Evolutionary conservation across 2,888 invertebrate species (phyloP).

Genomic region (Mesorhabditis belari): DNA sequence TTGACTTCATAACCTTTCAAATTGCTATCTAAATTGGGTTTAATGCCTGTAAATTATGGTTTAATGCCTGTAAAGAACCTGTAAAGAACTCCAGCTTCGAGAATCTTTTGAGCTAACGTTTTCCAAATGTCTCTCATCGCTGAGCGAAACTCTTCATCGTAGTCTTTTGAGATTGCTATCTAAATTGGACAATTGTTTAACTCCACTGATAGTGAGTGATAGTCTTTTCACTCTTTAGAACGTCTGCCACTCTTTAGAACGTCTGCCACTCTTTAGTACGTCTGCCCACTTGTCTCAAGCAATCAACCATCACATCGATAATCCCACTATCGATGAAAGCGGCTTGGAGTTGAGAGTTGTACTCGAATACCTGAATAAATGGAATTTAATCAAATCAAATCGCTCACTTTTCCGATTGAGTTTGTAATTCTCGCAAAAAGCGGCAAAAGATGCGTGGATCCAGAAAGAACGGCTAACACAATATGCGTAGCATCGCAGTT

Average conservation of each 20-base stretch:
- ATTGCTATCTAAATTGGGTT: background rate
- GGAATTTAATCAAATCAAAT: background rate
- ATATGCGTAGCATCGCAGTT: constrained; percentile 37
- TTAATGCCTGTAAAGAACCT: background rate
- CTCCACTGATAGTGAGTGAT: no score
- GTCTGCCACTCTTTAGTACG: no score
- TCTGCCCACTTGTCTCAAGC: constrained; percentile 14
- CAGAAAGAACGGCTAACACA: constrained; percentile 28
- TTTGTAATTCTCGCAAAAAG: constrained; percentile 46
- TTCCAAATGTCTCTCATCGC: background rate
- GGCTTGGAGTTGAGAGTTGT: constrained; percentile 37
- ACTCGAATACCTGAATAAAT: constrained; percentile 36
- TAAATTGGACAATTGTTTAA: background rate
- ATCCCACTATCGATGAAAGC: constrained; percentile 43
- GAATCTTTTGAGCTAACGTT: background rate
- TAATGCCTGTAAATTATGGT: no score
- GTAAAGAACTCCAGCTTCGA: background rate
- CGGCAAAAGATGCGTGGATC: constrained; percentile 28
- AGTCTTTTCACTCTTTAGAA: no score
- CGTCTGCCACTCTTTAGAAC: no score
- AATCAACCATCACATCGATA: constrained; percentile 35
- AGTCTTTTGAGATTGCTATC: background rate
- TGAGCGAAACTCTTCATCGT: background rate
- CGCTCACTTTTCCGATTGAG: constrained; percentile 17
- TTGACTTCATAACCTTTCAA: no score